These are phyloP conservation scores for Danio choprae DNA, from an alignment of 2,797 vertebrate species.

Conservation along the genomic window DNA sequence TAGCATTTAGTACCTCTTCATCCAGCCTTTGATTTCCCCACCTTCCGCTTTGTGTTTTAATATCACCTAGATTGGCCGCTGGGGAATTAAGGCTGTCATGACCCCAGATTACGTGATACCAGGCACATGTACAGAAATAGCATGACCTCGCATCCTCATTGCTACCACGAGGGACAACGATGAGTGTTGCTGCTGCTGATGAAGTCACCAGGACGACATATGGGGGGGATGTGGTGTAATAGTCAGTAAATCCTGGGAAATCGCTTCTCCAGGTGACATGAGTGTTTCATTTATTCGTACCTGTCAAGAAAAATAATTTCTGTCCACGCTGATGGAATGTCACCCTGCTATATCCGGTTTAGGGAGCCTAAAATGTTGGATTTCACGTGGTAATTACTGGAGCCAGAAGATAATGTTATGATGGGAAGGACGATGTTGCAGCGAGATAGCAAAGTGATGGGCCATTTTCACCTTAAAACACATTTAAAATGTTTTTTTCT, in stretches of 20 bases:
- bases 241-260: slow-evolving; percentile 54
- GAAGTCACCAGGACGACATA: slow-evolving; percentile 43
- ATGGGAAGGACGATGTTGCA: slow-evolving; percentile 29
- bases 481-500: slow-evolving; percentile 8
- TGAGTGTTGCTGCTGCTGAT: background rate
- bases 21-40: slow-evolving; percentile 19
- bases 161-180: background rate
- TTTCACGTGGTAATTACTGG: slow-evolving; percentile 25
- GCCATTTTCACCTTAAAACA: slow-evolving; percentile 26
- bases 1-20: background rate
- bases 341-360: slow-evolving; percentile 13
- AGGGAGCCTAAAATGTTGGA: slow-evolving; percentile 23
- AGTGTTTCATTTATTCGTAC: slow-evolving; percentile 67
- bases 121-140: slow-evolving; percentile 20
- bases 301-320: slow-evolving; percentile 67
- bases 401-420: slow-evolving; percentile 29
- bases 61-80: background rate
- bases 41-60: slow-evolving; percentile 30
- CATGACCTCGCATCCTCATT: slow-evolving; percentile 41
- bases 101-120: slow-evolving; percentile 12
- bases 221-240: slow-evolving; percentile 50
- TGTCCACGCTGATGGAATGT: slow-evolving; percentile 45
- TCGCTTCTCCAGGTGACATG: slow-evolving; percentile 47
- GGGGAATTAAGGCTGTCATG: background rate
- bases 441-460: slow-evolving; percentile 37